A percentile compares a stretch with the other conserved stretches of the same genome.
phyloP scores from a whole-genome alignment of 2,888 invertebrate genomes.

The Folsomia manolachei region DNA sequence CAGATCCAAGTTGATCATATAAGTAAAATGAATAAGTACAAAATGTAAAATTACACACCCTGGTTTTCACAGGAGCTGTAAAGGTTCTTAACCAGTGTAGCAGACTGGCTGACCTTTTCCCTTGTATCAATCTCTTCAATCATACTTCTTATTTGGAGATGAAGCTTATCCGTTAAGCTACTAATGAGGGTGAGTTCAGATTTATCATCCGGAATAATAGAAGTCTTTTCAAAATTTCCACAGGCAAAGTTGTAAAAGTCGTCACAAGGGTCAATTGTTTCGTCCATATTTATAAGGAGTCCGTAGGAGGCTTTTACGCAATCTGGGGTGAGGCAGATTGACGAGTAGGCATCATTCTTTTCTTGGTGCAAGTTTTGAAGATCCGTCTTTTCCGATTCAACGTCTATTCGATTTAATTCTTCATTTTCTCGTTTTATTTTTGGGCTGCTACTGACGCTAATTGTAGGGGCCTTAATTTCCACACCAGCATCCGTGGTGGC shows the following conservation, averaged over 20 bases:
- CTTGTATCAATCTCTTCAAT: constrained; percentile 58
- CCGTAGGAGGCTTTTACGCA: constrained; percentile 33
- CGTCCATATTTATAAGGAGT: constrained; percentile 51
- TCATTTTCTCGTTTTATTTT: neutral
- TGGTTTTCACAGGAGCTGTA: constrained; percentile 85
- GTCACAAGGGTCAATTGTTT: constrained; percentile 69
- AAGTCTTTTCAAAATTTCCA: constrained; percentile 68
- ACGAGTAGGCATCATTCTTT: neutral
- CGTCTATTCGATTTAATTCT: neutral
- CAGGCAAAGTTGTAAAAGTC: constrained; percentile 79
- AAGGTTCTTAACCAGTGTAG: constrained; percentile 70
- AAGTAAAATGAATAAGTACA: neutral
- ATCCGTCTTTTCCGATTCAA: neutral
- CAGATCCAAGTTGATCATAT: neutral
- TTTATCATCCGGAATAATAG: constrained; percentile 76
- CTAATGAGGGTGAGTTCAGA: constrained; percentile 69
- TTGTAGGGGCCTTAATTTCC: no score
- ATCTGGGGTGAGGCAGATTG: constrained; percentile 31
- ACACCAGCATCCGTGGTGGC: no score
- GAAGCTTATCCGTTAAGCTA: constrained; percentile 68
- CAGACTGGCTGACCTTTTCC: constrained; percentile 55
- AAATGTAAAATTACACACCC: constrained; percentile 63
- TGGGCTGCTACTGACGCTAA: neutral
- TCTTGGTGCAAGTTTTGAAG: neutral
- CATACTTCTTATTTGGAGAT: constrained; percentile 68